These are phyloP conservation scores for Gallinago jamesoni DNA, from an alignment of 2,113 vertebrate genomes.

Conservation along the genomic window DNA sequence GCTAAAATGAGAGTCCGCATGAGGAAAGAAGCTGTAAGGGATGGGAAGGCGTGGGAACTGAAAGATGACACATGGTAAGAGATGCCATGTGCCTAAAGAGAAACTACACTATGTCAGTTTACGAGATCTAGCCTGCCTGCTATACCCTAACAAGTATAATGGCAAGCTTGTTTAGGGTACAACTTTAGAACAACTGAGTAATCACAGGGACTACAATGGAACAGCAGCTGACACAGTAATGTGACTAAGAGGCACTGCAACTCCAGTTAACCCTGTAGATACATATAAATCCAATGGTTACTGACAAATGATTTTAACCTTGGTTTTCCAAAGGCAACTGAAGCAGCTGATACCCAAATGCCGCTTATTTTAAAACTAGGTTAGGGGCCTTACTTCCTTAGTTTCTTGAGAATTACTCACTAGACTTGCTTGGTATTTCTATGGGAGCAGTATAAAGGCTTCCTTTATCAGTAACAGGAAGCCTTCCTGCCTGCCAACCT, in stretches of 20 bases:
- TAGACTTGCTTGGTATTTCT: neutral
- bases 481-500: neutral
- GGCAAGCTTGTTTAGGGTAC: neutral
- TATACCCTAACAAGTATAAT: neutral
- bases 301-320: neutral
- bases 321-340: neutral
- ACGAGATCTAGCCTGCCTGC: neutral
- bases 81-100: neutral
- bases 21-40: slow-evolving; percentile 56
- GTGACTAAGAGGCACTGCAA: neutral
- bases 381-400: neutral
- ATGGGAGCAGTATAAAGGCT: neutral
- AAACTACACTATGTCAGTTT: neutral
- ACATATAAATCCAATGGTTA: neutral
- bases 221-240: neutral
- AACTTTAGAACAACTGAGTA: neutral
- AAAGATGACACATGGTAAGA: slow-evolving; percentile 10
- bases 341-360: neutral
- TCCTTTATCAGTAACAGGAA: neutral
- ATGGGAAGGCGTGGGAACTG: slow-evolving; percentile 54
- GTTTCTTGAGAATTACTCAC: neutral
- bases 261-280: neutral
- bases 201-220: neutral
- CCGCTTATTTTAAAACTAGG: neutral
- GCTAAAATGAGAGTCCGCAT: slow-evolving; percentile 43